These are phyloP conservation scores for Cepaea hortensis DNA, from an alignment of 2,888 invertebrate species.

Conservation along the genomic window DNA sequence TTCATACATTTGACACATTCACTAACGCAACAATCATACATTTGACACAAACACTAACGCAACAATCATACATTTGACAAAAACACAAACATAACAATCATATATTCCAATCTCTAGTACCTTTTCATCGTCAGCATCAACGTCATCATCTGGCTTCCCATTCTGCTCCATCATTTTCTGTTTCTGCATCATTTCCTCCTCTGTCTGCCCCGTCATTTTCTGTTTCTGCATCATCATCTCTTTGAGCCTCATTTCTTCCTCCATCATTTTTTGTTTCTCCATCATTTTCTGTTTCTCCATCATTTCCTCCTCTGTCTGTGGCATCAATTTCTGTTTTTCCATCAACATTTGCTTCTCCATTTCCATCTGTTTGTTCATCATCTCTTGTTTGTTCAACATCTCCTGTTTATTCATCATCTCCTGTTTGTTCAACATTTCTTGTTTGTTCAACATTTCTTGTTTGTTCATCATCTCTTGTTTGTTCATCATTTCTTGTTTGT, in stretches of 20 bases:
- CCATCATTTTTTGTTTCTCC: constrained; percentile 34
- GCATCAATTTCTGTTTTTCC: constrained; percentile 48
- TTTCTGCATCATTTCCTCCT: constrained; percentile 49
- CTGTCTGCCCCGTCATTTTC: constrained; percentile 50
- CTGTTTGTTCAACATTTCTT: constrained; percentile 48
- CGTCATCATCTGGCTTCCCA: constrained; percentile 27
- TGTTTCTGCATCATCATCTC: constrained; percentile 44
- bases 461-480: constrained; percentile 42
- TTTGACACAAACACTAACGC: too few species aligned
- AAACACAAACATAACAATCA: neutral
- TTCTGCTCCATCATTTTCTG: constrained; percentile 48
- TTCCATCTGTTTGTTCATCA: constrained; percentile 52
- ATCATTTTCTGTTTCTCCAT: constrained; percentile 50
- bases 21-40: too few species aligned
- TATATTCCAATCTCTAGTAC: neutral
- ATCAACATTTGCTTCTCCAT: constrained; percentile 44
- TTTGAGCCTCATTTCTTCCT: constrained; percentile 48
- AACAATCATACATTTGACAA: neutral
- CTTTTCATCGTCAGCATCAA: neutral
- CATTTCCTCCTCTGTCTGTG: constrained; percentile 46
- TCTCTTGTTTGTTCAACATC: constrained; percentile 49
- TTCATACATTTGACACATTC: neutral
- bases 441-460: constrained; percentile 49
- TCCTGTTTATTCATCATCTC: constrained; percentile 50
- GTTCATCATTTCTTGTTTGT: constrained; percentile 50